Evolutionary conservation across 2,797 vertebrate genomes (phyloP).

Genomic region (Tragelaphus eurycerus): DNA sequence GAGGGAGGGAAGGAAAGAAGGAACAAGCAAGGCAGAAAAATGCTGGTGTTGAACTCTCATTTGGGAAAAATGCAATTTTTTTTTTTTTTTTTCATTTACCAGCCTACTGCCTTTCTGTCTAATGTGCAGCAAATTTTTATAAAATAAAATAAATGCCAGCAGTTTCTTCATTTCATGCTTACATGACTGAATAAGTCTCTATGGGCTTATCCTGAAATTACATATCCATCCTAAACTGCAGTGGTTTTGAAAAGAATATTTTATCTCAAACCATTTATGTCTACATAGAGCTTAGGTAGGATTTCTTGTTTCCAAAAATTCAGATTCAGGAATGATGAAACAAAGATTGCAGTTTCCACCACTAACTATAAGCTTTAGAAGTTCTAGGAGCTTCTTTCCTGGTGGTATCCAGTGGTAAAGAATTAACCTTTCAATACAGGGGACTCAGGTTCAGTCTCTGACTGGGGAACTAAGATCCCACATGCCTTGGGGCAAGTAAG

Average conservation of each 20-base stretch:
- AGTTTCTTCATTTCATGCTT: not conserved
- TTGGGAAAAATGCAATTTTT: not conserved
- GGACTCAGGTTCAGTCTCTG: not conserved
- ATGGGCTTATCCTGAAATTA: not conserved
- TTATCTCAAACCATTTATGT: not conserved
- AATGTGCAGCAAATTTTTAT: not conserved
- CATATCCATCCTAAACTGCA: not conserved
- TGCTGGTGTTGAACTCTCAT: not conserved
- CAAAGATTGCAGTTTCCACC: not conserved
- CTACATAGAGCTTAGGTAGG: not conserved
- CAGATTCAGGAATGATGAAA: not conserved
- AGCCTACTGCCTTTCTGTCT: not conserved
- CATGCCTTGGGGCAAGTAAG: not conserved
- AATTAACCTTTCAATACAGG: not conserved
- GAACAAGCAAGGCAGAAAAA: not conserved
- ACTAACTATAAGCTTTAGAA: not conserved
- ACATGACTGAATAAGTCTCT: not conserved
- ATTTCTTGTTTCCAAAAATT: not conserved
- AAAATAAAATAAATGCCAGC: not conserved
- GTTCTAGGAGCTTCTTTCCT: not conserved
- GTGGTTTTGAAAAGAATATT: not conserved
- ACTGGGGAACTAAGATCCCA: not conserved
- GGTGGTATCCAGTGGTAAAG: not conserved
- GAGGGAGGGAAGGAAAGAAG: not conserved
- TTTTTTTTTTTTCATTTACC: not conserved